Evolutionary conservation across 2,888 invertebrate species (phyloP), one percentile per base, ranked within the genome.

Genomic region (Acanthococcus lagerstroemiae): DNA sequence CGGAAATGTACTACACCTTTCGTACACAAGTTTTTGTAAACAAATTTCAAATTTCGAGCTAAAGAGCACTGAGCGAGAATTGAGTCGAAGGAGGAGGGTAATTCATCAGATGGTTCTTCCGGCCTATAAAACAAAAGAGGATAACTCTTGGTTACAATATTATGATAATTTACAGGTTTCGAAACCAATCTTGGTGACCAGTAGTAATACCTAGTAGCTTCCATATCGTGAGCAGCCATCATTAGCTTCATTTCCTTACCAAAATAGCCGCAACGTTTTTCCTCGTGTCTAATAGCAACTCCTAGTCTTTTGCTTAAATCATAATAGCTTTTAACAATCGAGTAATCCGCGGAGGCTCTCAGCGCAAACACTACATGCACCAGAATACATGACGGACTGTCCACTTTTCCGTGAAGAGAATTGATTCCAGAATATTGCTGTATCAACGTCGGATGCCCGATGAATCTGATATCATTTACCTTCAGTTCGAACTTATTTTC

Each of bases 391-490:
- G 84, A 83, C n/a, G 68, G 63, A 26, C 61, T 65, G 24, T 65
- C 60, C 15, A 37, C 45, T 50, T 55, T 66, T 17, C 52, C 37
- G 44, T 55, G 44, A 4, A 57, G 65, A 19, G 84, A 79, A 44
- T 85, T 82, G 12, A 21, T 17, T 24, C 37, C 45, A 2, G 37
- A 50, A 21, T 45, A 57, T 15, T 45, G 50, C 15, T 85, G 85
- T 58, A 92, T 80, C 25, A 88, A 76, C 1, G 92, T 90, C 0
- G 96, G 95, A 77, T 94, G 95, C 0, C 95, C 93, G 12, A 96
- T 91, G 78, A 96, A 96, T 52, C 95, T 80, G 0, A 95, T 91
- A 80, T 95, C 93, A 77, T 96, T 95, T 0, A 96, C 87, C 81
- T 95, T 95, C 0, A 95, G 79, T 75, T 95, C 95, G 78, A 96